phyloP scores from a whole-genome alignment of 2,888 invertebrate species.

The Scaptomyza flava region DNA sequence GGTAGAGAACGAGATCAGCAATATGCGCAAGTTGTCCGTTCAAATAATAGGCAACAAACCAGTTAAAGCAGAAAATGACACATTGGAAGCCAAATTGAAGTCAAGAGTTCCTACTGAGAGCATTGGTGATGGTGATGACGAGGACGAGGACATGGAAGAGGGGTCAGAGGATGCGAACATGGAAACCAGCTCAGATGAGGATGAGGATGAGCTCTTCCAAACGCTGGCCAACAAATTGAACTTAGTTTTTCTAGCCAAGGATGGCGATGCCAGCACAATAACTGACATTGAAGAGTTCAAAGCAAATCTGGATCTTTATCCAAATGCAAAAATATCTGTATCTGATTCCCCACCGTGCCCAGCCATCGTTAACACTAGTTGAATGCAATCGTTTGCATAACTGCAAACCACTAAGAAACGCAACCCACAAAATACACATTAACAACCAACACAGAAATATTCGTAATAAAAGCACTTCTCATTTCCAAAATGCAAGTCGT shows the following conservation, averaged over 20 bases:
- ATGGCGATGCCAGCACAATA: constrained; percentile 76
- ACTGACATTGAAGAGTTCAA: constrained; percentile 80
- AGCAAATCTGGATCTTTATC: constrained; percentile 77
- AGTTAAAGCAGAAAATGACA: neutral
- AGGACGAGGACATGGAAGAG: constrained; percentile 16
- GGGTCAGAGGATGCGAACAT: neutral
- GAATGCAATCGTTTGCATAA: constrained; percentile 10
- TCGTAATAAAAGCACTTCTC: neutral
- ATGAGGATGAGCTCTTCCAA: constrained; percentile 62
- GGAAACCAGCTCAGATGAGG: constrained; percentile 39
- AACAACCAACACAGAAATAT: constrained; percentile 19
- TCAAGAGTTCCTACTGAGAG: neutral
- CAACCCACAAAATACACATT: constrained; percentile 3
- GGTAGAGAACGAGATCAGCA: constrained; percentile 76
- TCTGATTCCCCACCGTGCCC: constrained; percentile 35
- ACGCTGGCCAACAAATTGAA: constrained; percentile 73
- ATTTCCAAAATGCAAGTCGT: constrained; percentile 30
- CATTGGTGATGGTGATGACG: constrained; percentile 8
- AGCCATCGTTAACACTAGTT: constrained; percentile 46
- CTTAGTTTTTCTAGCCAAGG: constrained; percentile 71
- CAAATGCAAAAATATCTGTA: constrained; percentile 50
- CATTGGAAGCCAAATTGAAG: neutral
- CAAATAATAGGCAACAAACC: constrained; percentile 80
- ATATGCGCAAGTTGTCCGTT: constrained; percentile 82
- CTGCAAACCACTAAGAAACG: neutral